Evolutionary conservation across 2,888 invertebrate species (phyloP), one percentile per base, ranked within the genome.

Genomic region (Polyploca ridens): DNA sequence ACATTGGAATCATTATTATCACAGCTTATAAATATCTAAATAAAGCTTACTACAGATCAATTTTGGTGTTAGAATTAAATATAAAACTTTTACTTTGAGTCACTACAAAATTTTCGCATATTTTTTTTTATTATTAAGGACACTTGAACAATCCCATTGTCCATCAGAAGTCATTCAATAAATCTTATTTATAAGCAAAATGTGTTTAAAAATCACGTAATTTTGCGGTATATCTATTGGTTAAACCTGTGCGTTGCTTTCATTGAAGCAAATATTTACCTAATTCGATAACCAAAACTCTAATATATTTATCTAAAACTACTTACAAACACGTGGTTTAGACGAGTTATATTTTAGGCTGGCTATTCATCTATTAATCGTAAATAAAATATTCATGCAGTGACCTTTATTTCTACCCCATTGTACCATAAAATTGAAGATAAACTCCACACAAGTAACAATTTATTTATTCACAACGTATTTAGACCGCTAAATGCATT

Each of bases 71-170:
- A 14, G 4, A 44, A 44, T 14, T 38, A 44, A 14, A 49, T 0
- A 8, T 16, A 49, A 49, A n/a, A 46, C 14, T 49, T 3, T 49
- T 49, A 7, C 16, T 49, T 1, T 19, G 3, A 54, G 16, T 10
- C 16, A 54, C 54, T 54, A 54, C 2, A 14, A 5, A 49, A 16
- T 49, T 49, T 16, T 49, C 14, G n/a, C 14, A 10, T 13, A 0
- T 4, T 4, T 8, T 6, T 5, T 13, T 33, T 10, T 58, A 33
- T 33, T 33, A 11, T 59, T 59, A 59, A 59, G 59, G 59, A 35
- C 59, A 59, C 59, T 59, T 59, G 7, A 59, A 59, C 59, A 59
- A 35, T 59, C 35, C 59, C 35, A 11, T 5, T 35, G n/a, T 59
- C 35, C 59, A 33, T 10, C 16, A 35, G n/a, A 46, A 35, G 4